A percentile compares a stretch with the other conserved stretches of the same genome.
phyloP scores from a whole-genome alignment of 2,888 invertebrate genomes.

The Brenthis daphne region DNA sequence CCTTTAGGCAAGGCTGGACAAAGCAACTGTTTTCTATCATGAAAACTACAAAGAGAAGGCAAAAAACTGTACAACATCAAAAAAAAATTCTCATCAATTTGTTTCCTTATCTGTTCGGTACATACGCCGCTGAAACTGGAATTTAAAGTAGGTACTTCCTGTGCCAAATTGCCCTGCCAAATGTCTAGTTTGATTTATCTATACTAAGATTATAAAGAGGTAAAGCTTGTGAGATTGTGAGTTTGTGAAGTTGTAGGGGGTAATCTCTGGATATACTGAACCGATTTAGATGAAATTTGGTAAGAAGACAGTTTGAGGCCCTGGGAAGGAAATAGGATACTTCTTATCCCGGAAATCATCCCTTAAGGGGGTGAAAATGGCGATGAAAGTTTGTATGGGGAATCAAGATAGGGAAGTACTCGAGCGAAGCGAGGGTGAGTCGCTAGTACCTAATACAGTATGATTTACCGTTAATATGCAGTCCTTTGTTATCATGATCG shows the following conservation, averaged over 20 bases:
- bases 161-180: constrained; percentile 35
- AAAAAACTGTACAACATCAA: constrained; percentile 3
- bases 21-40: not conserved
- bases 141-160: constrained; percentile 27
- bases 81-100: constrained; percentile 18
- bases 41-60: constrained; percentile 11
- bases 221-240: too few relatives aligned
- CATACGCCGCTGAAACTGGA: constrained; percentile 24
- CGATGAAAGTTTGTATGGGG: too few relatives aligned
- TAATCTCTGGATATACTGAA: too few relatives aligned
- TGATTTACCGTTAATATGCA: not conserved
- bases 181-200: constrained; percentile 22
- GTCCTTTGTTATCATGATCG: not conserved
- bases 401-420: too few relatives aligned
- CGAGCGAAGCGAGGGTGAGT: too few relatives aligned
- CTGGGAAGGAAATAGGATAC: too few relatives aligned
- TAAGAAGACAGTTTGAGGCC: too few relatives aligned
- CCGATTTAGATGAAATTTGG: too few relatives aligned
- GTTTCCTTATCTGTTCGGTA: constrained; percentile 18
- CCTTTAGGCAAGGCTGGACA: constrained; percentile 13
- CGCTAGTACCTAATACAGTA: not conserved
- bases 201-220: too few relatives aligned
- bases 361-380: too few relatives aligned
- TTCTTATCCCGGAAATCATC: too few relatives aligned
- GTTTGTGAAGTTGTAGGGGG: too few relatives aligned